Conservation (phyloP, 2,113 vertebrate species). For the Ptychochromis oligacanthus region DNA sequence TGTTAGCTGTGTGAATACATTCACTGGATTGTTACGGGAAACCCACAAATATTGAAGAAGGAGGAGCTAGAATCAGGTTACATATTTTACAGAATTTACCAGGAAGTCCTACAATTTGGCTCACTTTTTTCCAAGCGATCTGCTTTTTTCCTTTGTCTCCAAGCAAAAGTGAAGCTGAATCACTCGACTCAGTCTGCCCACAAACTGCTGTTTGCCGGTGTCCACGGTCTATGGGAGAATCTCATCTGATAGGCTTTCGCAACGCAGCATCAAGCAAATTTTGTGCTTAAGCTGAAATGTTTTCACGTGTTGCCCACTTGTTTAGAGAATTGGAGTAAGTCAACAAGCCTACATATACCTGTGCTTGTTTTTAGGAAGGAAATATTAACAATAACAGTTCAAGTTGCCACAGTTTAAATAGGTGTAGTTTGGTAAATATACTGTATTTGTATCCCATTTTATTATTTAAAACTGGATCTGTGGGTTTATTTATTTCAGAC, state of each 20-base stretch:
- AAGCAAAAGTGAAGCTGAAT: background rate
- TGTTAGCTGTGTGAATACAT: background rate
- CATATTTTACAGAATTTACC: background rate
- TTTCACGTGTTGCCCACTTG: too few species aligned
- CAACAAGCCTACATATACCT: background rate
- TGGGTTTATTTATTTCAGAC: background rate
- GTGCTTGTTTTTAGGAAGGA: background rate
- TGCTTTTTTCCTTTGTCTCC: background rate
- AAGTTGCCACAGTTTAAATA: background rate
- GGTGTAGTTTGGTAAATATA: background rate
- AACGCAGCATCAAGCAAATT: too few species aligned
- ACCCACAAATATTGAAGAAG: background rate
- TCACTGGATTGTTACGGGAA: background rate
- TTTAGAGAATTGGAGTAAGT: background rate
- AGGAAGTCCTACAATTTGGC: background rate
- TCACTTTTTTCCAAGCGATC: too few species aligned
- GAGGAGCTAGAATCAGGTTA: background rate
- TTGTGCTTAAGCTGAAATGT: too few species aligned
- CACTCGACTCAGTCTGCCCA: background rate
- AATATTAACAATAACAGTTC: background rate
- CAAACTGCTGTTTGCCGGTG: background rate
- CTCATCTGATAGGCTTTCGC: too few species aligned
- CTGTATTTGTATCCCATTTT: background rate
- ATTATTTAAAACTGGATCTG: constrained; percentile 8
- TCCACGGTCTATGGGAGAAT: background rate